Conservation (phyloP, 2,888 invertebrate species). For the Phengaris arion region DNA sequence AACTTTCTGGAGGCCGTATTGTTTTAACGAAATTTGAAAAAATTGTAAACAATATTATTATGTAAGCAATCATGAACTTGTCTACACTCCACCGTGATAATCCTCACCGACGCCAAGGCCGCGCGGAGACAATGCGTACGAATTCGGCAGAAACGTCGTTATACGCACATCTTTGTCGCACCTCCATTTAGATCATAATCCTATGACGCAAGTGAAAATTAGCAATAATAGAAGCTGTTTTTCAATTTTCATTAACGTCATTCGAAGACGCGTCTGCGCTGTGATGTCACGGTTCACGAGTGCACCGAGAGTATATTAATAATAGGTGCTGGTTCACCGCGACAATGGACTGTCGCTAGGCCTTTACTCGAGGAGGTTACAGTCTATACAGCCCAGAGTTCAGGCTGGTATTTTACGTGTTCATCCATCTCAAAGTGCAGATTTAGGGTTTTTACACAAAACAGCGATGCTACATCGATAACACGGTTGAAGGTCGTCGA, state of each 20-base stretch:
- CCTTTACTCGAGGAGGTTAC: background rate
- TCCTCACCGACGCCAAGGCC: background rate
- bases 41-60: background rate
- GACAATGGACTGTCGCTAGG: background rate
- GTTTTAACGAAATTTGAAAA: background rate
- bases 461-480: too few relatives aligned
- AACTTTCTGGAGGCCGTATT: background rate
- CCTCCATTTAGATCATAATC: background rate
- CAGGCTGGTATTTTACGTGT: background rate
- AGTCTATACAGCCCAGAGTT: too few relatives aligned
- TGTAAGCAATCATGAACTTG: background rate
- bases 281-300: conserved; percentile 1
- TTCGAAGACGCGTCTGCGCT: background rate
- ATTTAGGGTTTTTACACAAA: too few relatives aligned
- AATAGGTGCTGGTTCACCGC: background rate
- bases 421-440: too few relatives aligned
- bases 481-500: too few relatives aligned
- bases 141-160: conserved; percentile 7
- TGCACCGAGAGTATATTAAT: background rate
- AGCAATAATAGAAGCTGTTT: background rate
- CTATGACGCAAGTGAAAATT: conserved; percentile 25
- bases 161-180: background rate
- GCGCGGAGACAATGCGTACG: conserved; percentile 10
- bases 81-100: too few relatives aligned
- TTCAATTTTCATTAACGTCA: conserved; percentile 12